Percentiles rank a stretch among this genome's conserved stretches.
These are phyloP conservation scores for Pelochelys cantorii DNA, from an alignment of 2,797 vertebrate genomes.

Conservation along the genomic window DNA sequence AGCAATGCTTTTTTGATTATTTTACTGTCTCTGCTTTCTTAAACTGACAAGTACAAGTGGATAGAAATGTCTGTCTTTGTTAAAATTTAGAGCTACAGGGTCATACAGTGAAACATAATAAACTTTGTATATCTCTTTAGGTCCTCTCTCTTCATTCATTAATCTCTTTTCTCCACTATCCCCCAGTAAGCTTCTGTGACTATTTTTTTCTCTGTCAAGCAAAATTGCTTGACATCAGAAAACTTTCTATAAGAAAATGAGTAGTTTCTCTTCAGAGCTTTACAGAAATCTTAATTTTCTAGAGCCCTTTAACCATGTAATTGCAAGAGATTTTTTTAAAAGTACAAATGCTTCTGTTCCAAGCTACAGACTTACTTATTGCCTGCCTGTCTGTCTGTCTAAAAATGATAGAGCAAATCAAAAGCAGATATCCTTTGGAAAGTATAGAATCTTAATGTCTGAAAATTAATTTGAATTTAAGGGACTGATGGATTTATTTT, in stretches of 20 bases:
- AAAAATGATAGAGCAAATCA: background rate
- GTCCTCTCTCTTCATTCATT: conserved; percentile 36
- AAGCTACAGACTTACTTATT: background rate
- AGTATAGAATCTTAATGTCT: background rate
- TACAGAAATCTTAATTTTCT: background rate
- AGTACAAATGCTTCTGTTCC: background rate
- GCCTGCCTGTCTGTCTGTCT: background rate
- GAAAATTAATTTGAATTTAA: conserved; percentile 40
- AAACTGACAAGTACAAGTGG: background rate
- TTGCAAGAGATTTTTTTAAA: background rate
- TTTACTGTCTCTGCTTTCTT: background rate
- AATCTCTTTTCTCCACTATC: conserved; percentile 33
- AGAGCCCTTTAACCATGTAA: conserved; percentile 11
- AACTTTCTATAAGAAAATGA: conserved; percentile 15
- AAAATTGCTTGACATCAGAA: conserved; percentile 31
- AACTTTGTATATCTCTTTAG: conserved; percentile 16
- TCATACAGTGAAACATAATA: conserved; percentile 16
- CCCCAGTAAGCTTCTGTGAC: background rate
- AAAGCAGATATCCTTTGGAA: conserved; percentile 26
- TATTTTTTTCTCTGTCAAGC: conserved; percentile 40
- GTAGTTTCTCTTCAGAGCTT: background rate
- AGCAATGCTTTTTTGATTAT: background rate
- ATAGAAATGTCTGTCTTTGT: background rate
- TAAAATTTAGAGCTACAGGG: conserved; percentile 28
- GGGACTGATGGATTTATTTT: background rate